Base-by-base conservation (phyloP, 2,113 vertebrate species). In the Neogale vison region DNA sequence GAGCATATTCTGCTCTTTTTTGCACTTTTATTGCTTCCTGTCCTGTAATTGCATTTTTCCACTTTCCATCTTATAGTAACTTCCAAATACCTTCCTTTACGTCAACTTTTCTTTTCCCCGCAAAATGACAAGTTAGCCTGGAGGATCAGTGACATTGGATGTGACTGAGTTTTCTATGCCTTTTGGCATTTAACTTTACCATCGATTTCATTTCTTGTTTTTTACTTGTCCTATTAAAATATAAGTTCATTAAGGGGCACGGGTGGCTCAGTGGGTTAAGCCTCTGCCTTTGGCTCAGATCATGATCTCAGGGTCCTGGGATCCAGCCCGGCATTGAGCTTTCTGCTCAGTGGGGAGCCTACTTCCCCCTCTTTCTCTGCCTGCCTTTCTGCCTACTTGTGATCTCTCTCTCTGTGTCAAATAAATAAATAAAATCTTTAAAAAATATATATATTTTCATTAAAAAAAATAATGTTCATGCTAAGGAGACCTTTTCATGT, bases 121-220 rank as follows among this genome's bases (percentile, higher is more conserved):
- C 74, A 67, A 93, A 63, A 57, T 96, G 63, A 50, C 88, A 4
- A 69, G 63, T 79, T 90, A 65, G 21, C 52, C 86, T 92, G 88
- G 26, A 80, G 71, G 57, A 91, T 90, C 18, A 76, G 0, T 91
- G n/a, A 93, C 18, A n/a, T 12, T 96, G 72, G 5, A 26, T 90
- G 36, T 18, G 31, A 50, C 61, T 94, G 81, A 26, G 7, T 84
- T 87, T 94, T 86, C n/a, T 69, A 0, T 90, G 87, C 18, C 45
- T 95, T 76, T 83, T 96, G 55, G 20, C 31, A 14, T 90, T 96
- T 89, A 90, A 65, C 42, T 94, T 92, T 92, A 83, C 45, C 26
- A 29, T 65, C 82, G 80, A 77, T 31, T 92, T 57, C 12, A 14
- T 47, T 47, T 84, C 12, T 94, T 95, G 55, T n/a, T 85, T 94